phyloP scores from a whole-genome alignment of 2,888 invertebrate genomes.

The Geophilus truncorum region DNA sequence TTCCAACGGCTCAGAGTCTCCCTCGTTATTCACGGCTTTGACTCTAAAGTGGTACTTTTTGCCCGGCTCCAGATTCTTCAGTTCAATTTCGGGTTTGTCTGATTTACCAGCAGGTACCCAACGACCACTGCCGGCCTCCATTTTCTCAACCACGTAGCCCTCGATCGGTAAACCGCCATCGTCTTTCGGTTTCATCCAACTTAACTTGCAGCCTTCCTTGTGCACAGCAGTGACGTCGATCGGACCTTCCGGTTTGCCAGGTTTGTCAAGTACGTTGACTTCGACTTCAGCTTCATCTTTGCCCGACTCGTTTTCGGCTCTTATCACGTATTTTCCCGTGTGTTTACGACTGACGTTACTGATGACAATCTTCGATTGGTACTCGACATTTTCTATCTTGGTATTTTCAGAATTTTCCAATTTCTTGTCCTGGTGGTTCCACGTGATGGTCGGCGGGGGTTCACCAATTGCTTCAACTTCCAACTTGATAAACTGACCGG shows the following conservation, averaged over 20 bases:
- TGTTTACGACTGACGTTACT: slow-evolving; percentile 78
- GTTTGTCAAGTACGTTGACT: slow-evolving; percentile 75
- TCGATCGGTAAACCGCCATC: slow-evolving; percentile 93
- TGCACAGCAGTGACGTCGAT: slow-evolving; percentile 85
- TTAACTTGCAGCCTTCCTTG: slow-evolving; percentile 84
- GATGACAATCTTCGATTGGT: slow-evolving; percentile 81
- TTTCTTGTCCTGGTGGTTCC: slow-evolving; percentile 66
- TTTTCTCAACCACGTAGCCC: slow-evolving; percentile 90
- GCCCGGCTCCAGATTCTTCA: slow-evolving; percentile 90
- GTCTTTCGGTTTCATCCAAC: slow-evolving; percentile 95
- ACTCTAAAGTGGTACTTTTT: slow-evolving; percentile 98
- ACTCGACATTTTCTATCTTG: slow-evolving; percentile 75
- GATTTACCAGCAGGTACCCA: slow-evolving; percentile 87
- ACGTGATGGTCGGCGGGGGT: slow-evolving; percentile 58
- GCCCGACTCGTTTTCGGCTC: slow-evolving; percentile 90
- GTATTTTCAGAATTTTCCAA: slow-evolving; percentile 63
- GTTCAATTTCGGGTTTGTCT: slow-evolving; percentile 70
- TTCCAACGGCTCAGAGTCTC: slow-evolving; percentile 91
- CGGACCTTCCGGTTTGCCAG: slow-evolving; percentile 89
- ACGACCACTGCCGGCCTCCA: slow-evolving; percentile 86
- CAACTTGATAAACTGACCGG: slow-evolving; percentile 48
- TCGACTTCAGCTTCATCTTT: slow-evolving; percentile 84
- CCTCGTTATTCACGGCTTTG: slow-evolving; percentile 92
- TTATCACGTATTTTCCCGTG: slow-evolving; percentile 80
- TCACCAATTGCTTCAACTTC: slow-evolving; percentile 50